Conservation (phyloP, 2,797 vertebrate genomes). For the Epinephelus coioides region DNA sequence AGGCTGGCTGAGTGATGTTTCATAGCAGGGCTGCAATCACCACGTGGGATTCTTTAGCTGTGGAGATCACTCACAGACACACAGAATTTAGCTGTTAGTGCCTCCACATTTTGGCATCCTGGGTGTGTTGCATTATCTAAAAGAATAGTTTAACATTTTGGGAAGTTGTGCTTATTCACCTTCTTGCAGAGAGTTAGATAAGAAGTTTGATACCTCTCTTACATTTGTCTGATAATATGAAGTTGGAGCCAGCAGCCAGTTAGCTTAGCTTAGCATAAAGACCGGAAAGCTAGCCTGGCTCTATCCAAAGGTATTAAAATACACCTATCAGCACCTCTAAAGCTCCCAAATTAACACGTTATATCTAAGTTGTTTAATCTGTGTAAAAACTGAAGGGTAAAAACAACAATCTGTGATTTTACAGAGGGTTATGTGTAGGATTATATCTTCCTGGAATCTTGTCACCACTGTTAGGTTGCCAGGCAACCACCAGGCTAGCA, state of each 20-base stretch:
- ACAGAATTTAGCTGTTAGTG: slow-evolving; percentile 12
- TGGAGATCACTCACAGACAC: not conserved
- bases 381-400: not conserved
- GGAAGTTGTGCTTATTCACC: not conserved
- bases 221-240: not conserved
- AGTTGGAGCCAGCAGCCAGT: not conserved
- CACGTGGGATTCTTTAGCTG: slow-evolving; percentile 1
- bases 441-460: too few species aligned
- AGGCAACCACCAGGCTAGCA: too few species aligned
- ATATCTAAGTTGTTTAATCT: too few species aligned
- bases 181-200: not conserved
- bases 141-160: not conserved
- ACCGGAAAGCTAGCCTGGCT: not conserved
- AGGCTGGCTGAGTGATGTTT: slow-evolving; percentile 35
- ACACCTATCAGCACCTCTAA: not conserved
- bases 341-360: not conserved
- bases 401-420: not conserved
- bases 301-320: not conserved
- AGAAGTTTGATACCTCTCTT: not conserved
- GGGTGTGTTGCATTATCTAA: slow-evolving; percentile 17
- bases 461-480: too few species aligned
- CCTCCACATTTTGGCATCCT: slow-evolving; percentile 26
- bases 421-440: too few species aligned
- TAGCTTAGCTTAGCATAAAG: slow-evolving; percentile 1
- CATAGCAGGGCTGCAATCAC: slow-evolving; percentile 18